Base-by-base conservation (phyloP, 2,797 vertebrate species). In the Epinephelus malabaricus region DNA sequence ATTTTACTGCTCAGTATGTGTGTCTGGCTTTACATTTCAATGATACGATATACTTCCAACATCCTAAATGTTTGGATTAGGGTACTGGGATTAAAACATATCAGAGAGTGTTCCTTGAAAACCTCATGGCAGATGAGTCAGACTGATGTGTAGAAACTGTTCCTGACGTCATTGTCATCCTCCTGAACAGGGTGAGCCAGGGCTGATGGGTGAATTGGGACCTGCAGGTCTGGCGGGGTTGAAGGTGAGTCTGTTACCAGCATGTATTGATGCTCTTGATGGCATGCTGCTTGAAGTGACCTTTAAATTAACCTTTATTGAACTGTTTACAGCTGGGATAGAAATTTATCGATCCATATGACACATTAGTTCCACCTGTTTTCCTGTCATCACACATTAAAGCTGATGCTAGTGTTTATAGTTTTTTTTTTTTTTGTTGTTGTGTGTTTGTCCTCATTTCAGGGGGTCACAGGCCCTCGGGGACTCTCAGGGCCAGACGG, bases 171-270 rank as follows among this genome's bases (percentile, higher is more conserved):
- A 19, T 56, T 5, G 73, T 72, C 15, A 0, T 79, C 56, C 60
- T 64, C 51, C 19, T 86, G 7, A 53, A 75, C 78, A 96, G 96
- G 95, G 94, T 61, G 94, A 95, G 47, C 91, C 94, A 1, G 95
- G 96, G 18, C 72, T 92, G 58, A 85, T 94, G 85, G 96, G 96
- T 5, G 84, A 90, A 27, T 27, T 89, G 56, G 96, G 96, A 67
- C 91, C 88, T 55, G 49, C 73, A 43, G 96, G 96, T 10, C 76
- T 94, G 54, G 21, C 56, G 2, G 95, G 95, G 47, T 60, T 93
- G 54, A 59, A 85, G 91, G 96, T 96, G 69, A 91, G 92, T 67
- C 64, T 69, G 2, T 73, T 53, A 13, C 18, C 25, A 58, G 17
- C 11, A 76, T 19, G 12, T 43, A 49, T 66, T 47, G 63, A 74